A percentile compares a stretch with the other conserved stretches of the same genome.
phyloP scores from a whole-genome alignment of 2,113 vertebrate species.

The Emydocephalus ijimae region DNA sequence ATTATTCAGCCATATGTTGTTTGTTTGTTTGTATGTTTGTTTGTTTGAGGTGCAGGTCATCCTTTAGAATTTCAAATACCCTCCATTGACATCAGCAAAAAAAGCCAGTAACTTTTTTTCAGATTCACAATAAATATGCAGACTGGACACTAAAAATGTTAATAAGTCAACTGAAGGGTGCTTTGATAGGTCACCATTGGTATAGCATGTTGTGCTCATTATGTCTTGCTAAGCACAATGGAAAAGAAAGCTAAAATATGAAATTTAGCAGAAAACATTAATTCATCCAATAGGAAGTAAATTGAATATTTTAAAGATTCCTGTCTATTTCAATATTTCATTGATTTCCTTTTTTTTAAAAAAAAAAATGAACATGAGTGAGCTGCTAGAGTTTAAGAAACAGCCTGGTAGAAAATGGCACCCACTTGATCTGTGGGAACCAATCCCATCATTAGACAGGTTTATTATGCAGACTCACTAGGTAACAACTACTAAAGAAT shows the following conservation, averaged over 20 bases:
- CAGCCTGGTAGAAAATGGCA: background rate
- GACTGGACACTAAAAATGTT: background rate
- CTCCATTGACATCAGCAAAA: background rate
- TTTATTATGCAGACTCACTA: background rate
- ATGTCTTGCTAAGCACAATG: background rate
- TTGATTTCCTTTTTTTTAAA: background rate
- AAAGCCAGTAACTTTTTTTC: slow-evolving; percentile 4
- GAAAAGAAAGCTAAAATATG: background rate
- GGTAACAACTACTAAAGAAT: background rate
- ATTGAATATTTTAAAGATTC: background rate
- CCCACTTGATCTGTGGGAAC: background rate
- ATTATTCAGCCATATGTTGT: background rate
- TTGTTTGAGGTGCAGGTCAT: background rate
- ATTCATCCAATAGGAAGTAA: background rate
- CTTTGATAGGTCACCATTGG: rapidly evolving
- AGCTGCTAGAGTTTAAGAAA: background rate
- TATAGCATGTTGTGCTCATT: background rate
- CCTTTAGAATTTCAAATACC: background rate
- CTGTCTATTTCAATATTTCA: background rate
- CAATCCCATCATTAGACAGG: background rate
- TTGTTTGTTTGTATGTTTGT: background rate
- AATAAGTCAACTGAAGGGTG: background rate
- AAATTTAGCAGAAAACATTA: background rate
- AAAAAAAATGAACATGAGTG: background rate
- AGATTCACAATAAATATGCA: background rate